These are phyloP conservation scores for Automeris io DNA, from an alignment of 2,888 invertebrate species.

Conservation along the genomic window DNA sequence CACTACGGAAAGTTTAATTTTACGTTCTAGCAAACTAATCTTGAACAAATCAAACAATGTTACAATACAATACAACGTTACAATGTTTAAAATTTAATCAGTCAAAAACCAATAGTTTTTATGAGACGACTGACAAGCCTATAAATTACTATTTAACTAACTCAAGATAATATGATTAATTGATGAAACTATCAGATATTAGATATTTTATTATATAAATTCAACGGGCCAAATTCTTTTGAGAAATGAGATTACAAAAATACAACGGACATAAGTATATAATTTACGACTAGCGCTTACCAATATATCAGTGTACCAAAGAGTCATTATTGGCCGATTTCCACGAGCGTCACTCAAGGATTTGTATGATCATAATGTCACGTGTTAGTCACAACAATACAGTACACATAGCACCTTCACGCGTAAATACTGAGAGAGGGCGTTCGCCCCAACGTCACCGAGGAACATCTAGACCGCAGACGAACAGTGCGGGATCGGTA, in stretches of 20 bases:
- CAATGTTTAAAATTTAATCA: too few relatives aligned
- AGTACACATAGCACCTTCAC: slow-evolving; percentile 31
- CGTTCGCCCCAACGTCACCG: slow-evolving; percentile 35
- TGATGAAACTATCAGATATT: too few relatives aligned
- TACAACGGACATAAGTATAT: slow-evolving; percentile 2
- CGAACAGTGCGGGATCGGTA: slow-evolving; percentile 29
- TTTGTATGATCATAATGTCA: slow-evolving; percentile 58
- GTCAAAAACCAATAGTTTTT: too few relatives aligned
- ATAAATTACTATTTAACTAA: too few relatives aligned
- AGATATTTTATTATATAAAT: too few relatives aligned
- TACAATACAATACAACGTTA: too few relatives aligned
- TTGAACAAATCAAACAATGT: too few relatives aligned
- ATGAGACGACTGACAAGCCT: too few relatives aligned
- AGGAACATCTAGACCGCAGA: slow-evolving; percentile 35
- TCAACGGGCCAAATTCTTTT: too few relatives aligned
- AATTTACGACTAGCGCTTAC: slow-evolving; percentile 40
- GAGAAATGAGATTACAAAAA: neutral
- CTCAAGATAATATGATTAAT: too few relatives aligned
- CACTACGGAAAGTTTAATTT: too few relatives aligned
- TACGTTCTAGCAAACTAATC: too few relatives aligned
- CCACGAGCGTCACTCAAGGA: slow-evolving; percentile 62
- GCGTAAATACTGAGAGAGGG: slow-evolving; percentile 27
- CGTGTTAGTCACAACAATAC: slow-evolving; percentile 47
- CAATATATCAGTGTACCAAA: slow-evolving; percentile 73
- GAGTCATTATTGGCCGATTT: slow-evolving; percentile 70